These are phyloP conservation scores for Parus major DNA, from an alignment of 2,113 vertebrate species.

Conservation along the genomic window DNA sequence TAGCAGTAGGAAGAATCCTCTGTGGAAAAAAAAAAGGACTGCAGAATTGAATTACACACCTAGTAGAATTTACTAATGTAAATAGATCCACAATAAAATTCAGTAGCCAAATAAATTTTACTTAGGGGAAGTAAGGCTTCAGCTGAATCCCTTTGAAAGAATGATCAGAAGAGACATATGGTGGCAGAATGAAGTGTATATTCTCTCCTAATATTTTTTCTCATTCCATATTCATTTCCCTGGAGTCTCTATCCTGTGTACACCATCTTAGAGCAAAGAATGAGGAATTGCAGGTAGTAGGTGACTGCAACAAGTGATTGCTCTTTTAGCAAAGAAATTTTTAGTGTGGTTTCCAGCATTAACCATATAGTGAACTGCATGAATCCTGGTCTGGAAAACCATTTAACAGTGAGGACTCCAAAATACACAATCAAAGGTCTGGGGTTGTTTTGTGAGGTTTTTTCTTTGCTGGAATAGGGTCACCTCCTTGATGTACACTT, in stretches of 20 bases:
- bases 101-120: neutral
- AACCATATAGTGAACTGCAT: neutral
- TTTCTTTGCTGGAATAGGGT: neutral
- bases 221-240: constrained; percentile 36
- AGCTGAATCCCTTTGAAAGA: neutral
- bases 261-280: neutral
- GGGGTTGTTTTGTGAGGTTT: neutral
- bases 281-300: neutral
- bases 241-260: neutral
- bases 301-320: constrained; percentile 1
- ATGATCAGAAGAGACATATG: neutral
- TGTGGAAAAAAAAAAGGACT: neutral
- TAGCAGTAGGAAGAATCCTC: neutral
- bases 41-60: neutral
- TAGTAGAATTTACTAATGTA: neutral
- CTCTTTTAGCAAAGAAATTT: constrained; percentile 44
- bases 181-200: neutral
- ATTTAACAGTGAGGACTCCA: neutral
- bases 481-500: neutral
- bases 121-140: neutral
- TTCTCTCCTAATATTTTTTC: neutral
- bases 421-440: neutral
- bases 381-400: neutral
- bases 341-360: neutral
- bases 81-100: neutral